Evolutionary conservation across 92 coral and sea anemone genomes (phyloP), one percentile per base, ranked within the genome.

Genomic region (Ricordea florida): DNA sequence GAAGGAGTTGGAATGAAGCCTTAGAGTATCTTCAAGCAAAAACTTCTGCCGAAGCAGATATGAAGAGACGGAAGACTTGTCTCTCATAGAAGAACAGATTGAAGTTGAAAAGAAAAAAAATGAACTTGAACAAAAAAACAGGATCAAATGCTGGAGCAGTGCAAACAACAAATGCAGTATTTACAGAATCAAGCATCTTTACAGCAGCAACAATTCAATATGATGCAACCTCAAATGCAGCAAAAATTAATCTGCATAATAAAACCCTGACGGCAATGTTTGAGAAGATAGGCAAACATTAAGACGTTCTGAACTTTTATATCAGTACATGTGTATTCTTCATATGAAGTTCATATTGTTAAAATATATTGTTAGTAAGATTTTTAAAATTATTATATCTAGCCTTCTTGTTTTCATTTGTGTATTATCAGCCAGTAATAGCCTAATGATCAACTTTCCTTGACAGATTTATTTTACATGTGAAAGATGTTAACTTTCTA

Each of bases 1-100:
- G 74, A 72, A 62, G 77, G 62, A 57, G 82, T 20, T 49, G 82
- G n/a, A 18, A 66, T 29, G 87, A 82, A 47, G 60, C 76, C 15
- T 34, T 82, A 10, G 23, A 73, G 37, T 82, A 62, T 60, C 63
- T 82, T 23, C 66, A 52, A 23, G 62, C 36, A 20, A 82, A 62
- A 62, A 23, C 30, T 23, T 43, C 69, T 17, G 37, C 21, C 3
- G 87, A 82, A 63, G 40, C 31, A 22, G 82, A 82, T 26, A 45
- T 62, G 29, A 73, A 48, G 47, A 47, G 42, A n/a, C n/a, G 56
- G 73, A 80, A 43, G 87, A 81, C 55, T 59, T 70, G 38, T 81
- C 74, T 46, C 5, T 73, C 58, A 1, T 46, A 33, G 63, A 68
- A 55, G 53, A 72, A 37, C 62, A 73, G 21, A 58, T 62, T 6